Percentiles rank a stretch among this genome's conserved stretches.
Evolutionary conservation across 1,140 invertebrate species (phyloP).

Genomic region (Papilio polyxenes): DNA sequence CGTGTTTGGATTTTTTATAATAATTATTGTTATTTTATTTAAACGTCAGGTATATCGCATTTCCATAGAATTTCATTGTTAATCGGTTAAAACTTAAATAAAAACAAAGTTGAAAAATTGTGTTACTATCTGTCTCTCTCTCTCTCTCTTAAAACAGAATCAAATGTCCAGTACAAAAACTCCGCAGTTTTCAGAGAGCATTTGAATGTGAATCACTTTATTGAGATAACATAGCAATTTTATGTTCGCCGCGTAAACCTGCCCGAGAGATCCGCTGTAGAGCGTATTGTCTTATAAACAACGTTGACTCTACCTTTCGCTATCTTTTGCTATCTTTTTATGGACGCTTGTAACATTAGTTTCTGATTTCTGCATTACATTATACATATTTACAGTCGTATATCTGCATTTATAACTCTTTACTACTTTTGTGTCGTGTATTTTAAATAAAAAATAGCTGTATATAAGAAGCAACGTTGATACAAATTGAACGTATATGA

Average conservation of each 20-base stretch:
- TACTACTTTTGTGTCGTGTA: neutral
- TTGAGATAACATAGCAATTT: slow-evolving; percentile 30
- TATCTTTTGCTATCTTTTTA: slow-evolving; percentile 1
- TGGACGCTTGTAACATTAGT: neutral
- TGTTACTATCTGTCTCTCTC: neutral
- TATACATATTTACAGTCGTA: neutral
- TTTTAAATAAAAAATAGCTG: neutral
- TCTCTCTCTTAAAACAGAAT: neutral
- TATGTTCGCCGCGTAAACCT: slow-evolving; percentile 16
- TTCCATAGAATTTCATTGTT: too few species aligned
- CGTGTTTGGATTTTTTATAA: too few species aligned
- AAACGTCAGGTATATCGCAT: too few species aligned
- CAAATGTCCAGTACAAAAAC: slow-evolving; percentile 12
- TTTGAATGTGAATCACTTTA: slow-evolving; percentile 39
- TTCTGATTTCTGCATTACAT: neutral
- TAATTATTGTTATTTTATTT: too few species aligned
- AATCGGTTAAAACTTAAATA: too few species aligned
- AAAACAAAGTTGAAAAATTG: neutral
- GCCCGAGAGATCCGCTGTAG: neutral
- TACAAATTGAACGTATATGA: neutral
- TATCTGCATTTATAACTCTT: neutral
- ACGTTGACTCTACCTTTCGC: neutral
- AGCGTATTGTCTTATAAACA: neutral
- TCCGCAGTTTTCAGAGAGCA: slow-evolving; percentile 19
- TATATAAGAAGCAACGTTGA: neutral